Base-by-base conservation (phyloP, 2,888 invertebrate species). In the Xestia xanthographa region DNA sequence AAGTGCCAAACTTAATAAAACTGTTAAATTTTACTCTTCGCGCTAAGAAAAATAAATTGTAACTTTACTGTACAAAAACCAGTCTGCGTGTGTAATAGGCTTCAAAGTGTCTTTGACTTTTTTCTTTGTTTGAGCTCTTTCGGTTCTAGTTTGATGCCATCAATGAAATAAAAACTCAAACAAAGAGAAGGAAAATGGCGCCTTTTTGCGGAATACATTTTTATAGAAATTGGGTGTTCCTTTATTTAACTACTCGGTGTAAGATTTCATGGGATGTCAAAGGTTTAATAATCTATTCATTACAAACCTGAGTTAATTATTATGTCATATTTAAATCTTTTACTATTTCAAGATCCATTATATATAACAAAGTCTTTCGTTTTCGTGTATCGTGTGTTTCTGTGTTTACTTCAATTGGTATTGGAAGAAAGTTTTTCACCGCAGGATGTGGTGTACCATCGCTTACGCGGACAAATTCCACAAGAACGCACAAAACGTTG, bases 31-130 rank as follows among this genome's bases (percentile, higher is more conserved):
- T 63, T 43, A 62, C 26, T 60, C 6, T 53, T 63, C 8, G 22
- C 20, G n/a, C 17, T 26, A 34, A 43, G n/a, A 76, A 63, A 58
- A 34, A 65, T 41, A 62, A 56, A 48, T 34, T 26, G 22, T 43
- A 56, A 34, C 17, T 29, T 45, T 11, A 4, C 12, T 9, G 3
- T 20, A 58, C 67, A 72, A 45, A 63, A 70, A 63, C 22, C 58
- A 29, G 41, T 66, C 48, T 72, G 29, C 41, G 66, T 34, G 38
- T 77, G 45, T 77, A 76, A 76, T 66, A 63, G 53, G 66, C 66
- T 41, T 77, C 45, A 62, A 58, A 82, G 48, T 77, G 56, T 72
- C 60, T 72, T 75, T 34, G 41, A 75, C 45, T 67, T 80, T 73
- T 29, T 56, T 53, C 17, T 81, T 68, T 75, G 62, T 72, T 68